Evolutionary conservation across 2,888 invertebrate species (phyloP), one percentile per base, ranked within the genome.

Genomic region (Proisotoma minuta): DNA sequence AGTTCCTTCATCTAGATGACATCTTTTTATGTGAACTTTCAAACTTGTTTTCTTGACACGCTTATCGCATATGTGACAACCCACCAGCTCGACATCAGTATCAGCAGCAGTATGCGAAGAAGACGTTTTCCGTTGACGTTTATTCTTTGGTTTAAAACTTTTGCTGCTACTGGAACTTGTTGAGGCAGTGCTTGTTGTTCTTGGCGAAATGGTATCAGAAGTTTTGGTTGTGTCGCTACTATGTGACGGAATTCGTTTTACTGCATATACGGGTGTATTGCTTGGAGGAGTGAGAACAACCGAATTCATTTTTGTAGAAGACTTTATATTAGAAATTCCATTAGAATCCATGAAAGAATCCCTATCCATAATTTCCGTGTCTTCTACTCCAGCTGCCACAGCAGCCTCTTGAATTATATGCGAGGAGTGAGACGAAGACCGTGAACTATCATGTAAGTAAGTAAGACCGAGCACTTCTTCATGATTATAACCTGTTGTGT

Each of bases 21-120:
- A 63, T 23, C 69, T 27, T 50, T 66, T 65, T 56, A 70, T 67
- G 34, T 70, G 69, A n/a, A 67, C 67, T 53, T 65, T 67, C 12
- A 70, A 60, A 64, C 69, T 70, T 59, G 65, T 65, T 57, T 67
- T 61, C 50, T 70, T 70, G 24, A 70, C 69, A n/a, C 59, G 57
- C 29, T 70, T 70, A 1, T 60, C 63, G 29, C 69, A 70, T 54
- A 60, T 67, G 27, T 67, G 67, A 50, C 69, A 70, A 15, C 59
- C 57, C 22, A 67, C 65, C 8, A 63, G 54, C 52, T 60, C 63
- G 43, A 63, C 51, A 22, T 62, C 60, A n/a, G n/a, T n/a, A n/a
- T n/a, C n/a, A n/a, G n/a, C n/a, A 34, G 34, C 34, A 34, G 8
- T 34, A 10, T 34, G 34, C 34, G 15, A 8, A 8, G 34, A 15